Base-by-base conservation (phyloP, 2,888 invertebrate species). In the Zaprionus lineosus region DNA sequence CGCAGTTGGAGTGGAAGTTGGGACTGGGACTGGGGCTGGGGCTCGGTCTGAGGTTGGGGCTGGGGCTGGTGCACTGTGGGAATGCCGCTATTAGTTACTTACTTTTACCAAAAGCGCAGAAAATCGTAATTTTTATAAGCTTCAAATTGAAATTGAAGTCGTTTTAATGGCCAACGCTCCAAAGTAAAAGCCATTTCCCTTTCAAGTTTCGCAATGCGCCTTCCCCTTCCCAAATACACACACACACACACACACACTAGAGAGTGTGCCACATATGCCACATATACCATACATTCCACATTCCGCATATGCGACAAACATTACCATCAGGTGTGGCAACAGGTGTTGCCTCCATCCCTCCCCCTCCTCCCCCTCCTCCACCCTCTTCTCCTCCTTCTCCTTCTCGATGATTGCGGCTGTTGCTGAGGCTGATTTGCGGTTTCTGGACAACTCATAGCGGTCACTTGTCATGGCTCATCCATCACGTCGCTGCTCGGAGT, bases 101-200 rank as follows among this genome's bases (percentile, higher is more conserved):
- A 85, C 78, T 79, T 79, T 79, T 79, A 83, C 78, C 68, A 34
- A 50, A 60, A 59, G 31, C 57, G 47, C 16, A 18, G 43, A 71
- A 59, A 76, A 74, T 59, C 61, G 60, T 65, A 72, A 79, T 75
- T 68, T 85, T 79, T 85, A 79, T 79, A 69, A 65, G 46, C 65
- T 75, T 75, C 79, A 75, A 83, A 85, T 79, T 79, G 65, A 83
- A 79, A 69, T 68, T 60, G 39, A 68, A 83, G 57, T 75, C 55
- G 26, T 24, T 62, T 71, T 47, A 48, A 68, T 70, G 50, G 48
- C 48, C 31, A 18, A n/a, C 14, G 26, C 3, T 15, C n/a, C 46
- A 33, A 36, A 75, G 85, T 78, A 82, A 78, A 78, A 84, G 83
- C 57, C 47, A 79, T 84, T 78, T 84, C 83, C 76, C 83, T 83